phyloP scores from a whole-genome alignment of 1,140 invertebrate species.

The Diuraphis noxia region DNA sequence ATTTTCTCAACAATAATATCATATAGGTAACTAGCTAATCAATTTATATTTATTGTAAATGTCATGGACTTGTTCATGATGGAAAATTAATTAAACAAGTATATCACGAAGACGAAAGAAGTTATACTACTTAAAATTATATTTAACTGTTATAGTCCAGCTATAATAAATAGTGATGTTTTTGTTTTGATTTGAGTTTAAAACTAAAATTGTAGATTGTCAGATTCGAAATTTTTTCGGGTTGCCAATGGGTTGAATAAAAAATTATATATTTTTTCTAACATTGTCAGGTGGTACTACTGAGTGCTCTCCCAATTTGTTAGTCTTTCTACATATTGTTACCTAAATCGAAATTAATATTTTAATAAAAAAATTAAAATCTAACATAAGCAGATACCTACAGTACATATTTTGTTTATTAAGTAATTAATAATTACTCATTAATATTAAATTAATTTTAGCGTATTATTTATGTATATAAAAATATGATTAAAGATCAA shows the following conservation, averaged over 20 bases:
- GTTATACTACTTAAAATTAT: no score
- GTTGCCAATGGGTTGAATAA: background rate
- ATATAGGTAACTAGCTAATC: background rate
- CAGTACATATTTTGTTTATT: no score
- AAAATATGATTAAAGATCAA: background rate
- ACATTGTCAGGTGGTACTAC: no score
- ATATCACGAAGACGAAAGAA: background rate
- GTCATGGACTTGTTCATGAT: background rate
- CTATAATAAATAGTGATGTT: background rate
- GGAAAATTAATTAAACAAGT: background rate
- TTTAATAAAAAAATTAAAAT: no score
- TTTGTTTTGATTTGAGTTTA: background rate
- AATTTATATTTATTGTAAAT: background rate
- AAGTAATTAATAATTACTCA: background rate
- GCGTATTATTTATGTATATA: no score
- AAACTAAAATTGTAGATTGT: background rate
- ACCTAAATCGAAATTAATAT: no score
- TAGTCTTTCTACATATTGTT: no score
- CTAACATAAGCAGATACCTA: no score
- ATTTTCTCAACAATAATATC: background rate
- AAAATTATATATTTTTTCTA: background rate
- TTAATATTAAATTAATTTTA: background rate
- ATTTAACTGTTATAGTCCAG: background rate
- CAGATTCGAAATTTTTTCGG: background rate
- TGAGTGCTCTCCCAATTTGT: no score